Evolutionary conservation across 1,140 invertebrate species (phyloP), one percentile per base, ranked within the genome.

Genomic region (Patella vulgata): DNA sequence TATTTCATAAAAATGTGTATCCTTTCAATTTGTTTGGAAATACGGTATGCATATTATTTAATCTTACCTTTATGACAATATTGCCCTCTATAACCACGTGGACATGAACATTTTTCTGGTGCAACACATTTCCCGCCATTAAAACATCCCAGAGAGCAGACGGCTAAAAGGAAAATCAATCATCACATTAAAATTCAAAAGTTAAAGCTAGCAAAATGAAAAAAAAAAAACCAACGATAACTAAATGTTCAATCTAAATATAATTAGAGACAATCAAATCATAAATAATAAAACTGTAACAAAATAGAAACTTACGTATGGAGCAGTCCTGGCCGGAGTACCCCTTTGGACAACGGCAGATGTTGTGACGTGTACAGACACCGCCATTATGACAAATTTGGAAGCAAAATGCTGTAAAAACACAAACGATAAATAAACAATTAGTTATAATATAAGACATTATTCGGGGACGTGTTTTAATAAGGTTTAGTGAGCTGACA

Each of bases 71-170:
- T 75, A 14, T 74, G 66, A 43, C 75, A 78, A 28, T 40, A 43
- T 57, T 55, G 59, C 19, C 74, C 76, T 31, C 56, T 58, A 59
- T 62, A 74, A 1, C 73, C 75, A 14, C 42, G 12, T 14, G 66
- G 68, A 67, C 78, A 78, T 2, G 70, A 59, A 59, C 76, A 80
- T 19, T 59, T 60, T 33, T 73, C 71, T 27, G 70, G 69, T 30
- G 74, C 67, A 21, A 80, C 67, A 64, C 76, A 80, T 46, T 63
- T 68, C 11, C 73, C 75, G 6, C 73, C 73, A 59, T 75, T 70
- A 44, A 46, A 55, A 57, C 73, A 78, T 1, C 71, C 65, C 27
- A 48, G 44, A 25, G 43, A 23, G 39, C 73, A 78, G 11, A 71
- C 28, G 50, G 69, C 74, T 78, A 48, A 14, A 63, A 55, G 40